Evolutionary conservation across 2,888 invertebrate genomes (phyloP).

Genomic region (Cephus pulcher): DNA sequence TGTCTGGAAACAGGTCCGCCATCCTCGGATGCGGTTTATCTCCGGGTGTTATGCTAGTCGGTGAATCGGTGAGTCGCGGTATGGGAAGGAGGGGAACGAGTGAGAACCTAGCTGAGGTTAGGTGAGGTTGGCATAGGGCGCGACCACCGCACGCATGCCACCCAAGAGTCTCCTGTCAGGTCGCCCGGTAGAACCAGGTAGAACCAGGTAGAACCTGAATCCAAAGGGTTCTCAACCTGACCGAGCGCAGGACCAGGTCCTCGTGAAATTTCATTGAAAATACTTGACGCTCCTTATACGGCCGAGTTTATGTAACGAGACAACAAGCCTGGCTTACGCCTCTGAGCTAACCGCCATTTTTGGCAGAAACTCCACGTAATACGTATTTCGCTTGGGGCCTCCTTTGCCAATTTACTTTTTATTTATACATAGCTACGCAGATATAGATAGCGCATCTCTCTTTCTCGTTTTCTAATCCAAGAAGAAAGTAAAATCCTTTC

Average conservation of each 20-base stretch:
- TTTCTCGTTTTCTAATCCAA: background rate
- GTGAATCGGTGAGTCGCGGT: background rate
- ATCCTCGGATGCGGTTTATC: conserved; percentile 35
- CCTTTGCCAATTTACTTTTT: background rate
- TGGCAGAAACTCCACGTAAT: background rate
- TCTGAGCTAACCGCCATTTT: background rate
- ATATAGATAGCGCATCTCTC: background rate
- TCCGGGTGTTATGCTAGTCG: background rate
- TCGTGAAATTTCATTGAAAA: background rate
- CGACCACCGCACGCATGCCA: conserved; percentile 52
- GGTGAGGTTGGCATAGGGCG: conserved; percentile 53
- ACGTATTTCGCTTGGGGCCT: background rate
- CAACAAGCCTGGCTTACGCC: background rate
- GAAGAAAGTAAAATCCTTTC: background rate
- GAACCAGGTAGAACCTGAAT: conserved; percentile 62
- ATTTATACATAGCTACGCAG: background rate
- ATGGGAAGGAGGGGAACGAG: conserved; percentile 28
- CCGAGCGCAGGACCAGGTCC: background rate
- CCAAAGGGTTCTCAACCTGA: conserved; percentile 57
- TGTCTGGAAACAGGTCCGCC: conserved; percentile 37
- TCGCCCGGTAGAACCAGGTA: conserved; percentile 54
- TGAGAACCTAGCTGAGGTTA: conserved; percentile 50
- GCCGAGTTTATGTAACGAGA: background rate
- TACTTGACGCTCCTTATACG: conserved; percentile 3
- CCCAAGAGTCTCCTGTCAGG: conserved; percentile 55